Conservation (phyloP, 2,797 vertebrate genomes). For the Taeniopygia guttata region DNA sequence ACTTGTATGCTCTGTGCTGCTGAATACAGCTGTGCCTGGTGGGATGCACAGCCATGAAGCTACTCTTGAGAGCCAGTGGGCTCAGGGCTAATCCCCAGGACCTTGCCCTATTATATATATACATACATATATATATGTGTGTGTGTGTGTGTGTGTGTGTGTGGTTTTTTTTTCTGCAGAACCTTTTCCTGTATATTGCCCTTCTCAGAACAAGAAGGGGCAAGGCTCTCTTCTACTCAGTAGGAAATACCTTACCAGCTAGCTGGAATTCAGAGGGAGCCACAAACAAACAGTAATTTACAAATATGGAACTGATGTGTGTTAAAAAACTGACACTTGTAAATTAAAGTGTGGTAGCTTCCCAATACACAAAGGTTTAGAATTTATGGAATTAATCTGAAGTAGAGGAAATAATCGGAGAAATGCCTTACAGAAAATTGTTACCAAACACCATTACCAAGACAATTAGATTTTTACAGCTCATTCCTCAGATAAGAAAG, state of each 20-base stretch:
- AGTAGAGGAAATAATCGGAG: not conserved
- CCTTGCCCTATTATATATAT: not conserved
- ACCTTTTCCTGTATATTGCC: not conserved
- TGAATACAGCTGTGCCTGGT: not conserved
- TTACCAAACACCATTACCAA: not conserved
- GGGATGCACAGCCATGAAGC: not conserved
- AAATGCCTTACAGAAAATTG: not conserved
- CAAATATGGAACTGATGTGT: not conserved
- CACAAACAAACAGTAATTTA: not conserved
- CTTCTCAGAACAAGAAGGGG: not conserved
- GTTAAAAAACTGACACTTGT: not conserved
- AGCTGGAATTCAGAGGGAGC: not conserved
- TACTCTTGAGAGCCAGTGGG: not conserved
- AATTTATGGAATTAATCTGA: not conserved
- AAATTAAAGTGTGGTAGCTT: not conserved
- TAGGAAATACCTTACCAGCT: not conserved
- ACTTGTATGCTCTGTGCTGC: not conserved
- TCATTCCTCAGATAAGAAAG: not conserved
- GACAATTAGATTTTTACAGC: not conserved
- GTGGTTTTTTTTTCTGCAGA: not conserved
- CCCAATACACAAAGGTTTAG: not conserved
- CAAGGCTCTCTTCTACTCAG: not conserved
- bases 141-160: too few species aligned
- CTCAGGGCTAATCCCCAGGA: not conserved
- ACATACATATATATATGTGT: too few species aligned